These are phyloP conservation scores for Empidonax traillii DNA, from an alignment of 2,113 vertebrate species.

Conservation along the genomic window DNA sequence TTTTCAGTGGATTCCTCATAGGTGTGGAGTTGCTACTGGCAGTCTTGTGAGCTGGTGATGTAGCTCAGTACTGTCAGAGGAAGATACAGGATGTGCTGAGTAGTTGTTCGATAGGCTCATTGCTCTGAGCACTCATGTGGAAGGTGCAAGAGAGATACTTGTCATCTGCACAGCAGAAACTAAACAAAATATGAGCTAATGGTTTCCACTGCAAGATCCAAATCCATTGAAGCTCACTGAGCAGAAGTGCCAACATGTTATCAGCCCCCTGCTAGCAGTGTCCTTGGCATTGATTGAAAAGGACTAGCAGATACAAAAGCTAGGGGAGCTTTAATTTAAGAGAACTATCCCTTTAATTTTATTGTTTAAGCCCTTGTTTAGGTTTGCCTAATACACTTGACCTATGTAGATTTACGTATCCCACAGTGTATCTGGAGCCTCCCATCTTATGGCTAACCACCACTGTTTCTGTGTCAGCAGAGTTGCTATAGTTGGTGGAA, in stretches of 20 bases:
- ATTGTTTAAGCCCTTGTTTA: background rate
- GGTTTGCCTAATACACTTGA: background rate
- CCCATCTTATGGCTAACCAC: background rate
- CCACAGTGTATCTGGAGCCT: background rate
- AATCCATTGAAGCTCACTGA: background rate
- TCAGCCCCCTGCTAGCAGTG: background rate
- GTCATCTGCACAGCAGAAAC: background rate
- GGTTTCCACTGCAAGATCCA: slow-evolving; percentile 22
- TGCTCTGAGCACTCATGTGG: slow-evolving; percentile 19
- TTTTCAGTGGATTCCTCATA: background rate
- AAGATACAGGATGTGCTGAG: background rate
- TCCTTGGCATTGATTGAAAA: background rate
- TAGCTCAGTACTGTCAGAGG: background rate
- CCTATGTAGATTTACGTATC: background rate
- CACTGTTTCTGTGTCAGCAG: background rate
- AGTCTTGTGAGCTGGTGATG: background rate
- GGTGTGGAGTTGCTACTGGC: background rate
- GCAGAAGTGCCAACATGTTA: background rate
- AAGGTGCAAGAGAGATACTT: slow-evolving; percentile 1
- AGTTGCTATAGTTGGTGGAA: background rate
- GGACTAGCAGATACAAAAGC: background rate
- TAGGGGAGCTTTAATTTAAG: background rate
- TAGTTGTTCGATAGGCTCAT: background rate
- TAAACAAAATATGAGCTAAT: background rate
- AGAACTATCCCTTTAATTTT: background rate